These are phyloP conservation scores for Vulpes lagopus DNA, from an alignment of 2,113 vertebrate genomes.

Conservation along the genomic window DNA sequence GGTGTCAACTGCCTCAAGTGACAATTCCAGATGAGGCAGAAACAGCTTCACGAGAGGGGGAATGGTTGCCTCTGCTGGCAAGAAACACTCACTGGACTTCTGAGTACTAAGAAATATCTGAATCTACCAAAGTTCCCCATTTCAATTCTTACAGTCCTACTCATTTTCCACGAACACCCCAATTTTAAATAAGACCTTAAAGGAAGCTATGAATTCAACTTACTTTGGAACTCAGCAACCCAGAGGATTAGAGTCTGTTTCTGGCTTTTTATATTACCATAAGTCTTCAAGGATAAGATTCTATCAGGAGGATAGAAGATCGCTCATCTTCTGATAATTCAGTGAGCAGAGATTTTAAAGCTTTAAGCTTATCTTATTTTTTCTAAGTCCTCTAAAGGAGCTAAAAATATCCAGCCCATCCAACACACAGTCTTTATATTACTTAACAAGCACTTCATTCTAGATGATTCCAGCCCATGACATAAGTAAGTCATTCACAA, in stretches of 20 bases:
- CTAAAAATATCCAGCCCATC: not conserved
- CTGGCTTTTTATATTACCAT: not conserved
- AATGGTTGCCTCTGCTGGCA: not conserved
- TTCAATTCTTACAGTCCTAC: not conserved
- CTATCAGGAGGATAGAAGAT: not conserved
- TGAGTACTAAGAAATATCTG: not conserved
- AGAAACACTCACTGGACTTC: not conserved
- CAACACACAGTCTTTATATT: not conserved
- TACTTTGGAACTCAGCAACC: not conserved
- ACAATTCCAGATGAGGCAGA: not conserved
- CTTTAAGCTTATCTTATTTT: not conserved
- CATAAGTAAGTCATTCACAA: not conserved
- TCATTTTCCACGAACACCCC: not conserved
- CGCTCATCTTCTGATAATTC: not conserved
- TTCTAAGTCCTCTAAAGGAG: not conserved
- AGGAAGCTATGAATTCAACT: not conserved
- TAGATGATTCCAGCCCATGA: not conserved
- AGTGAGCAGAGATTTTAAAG: not conserved
- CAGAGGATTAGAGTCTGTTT: not conserved
- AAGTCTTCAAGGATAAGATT: not conserved
- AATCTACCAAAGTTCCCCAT: not conserved
- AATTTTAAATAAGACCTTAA: slow-evolving; percentile 17
- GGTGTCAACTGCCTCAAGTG: not conserved
- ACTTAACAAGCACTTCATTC: not conserved
- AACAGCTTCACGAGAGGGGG: not conserved